A percentile compares a stretch with the other conserved stretches of the same genome.
Conservation (phyloP, 2,797 vertebrate genomes). For the Chelidonichthys spinosus region DNA sequence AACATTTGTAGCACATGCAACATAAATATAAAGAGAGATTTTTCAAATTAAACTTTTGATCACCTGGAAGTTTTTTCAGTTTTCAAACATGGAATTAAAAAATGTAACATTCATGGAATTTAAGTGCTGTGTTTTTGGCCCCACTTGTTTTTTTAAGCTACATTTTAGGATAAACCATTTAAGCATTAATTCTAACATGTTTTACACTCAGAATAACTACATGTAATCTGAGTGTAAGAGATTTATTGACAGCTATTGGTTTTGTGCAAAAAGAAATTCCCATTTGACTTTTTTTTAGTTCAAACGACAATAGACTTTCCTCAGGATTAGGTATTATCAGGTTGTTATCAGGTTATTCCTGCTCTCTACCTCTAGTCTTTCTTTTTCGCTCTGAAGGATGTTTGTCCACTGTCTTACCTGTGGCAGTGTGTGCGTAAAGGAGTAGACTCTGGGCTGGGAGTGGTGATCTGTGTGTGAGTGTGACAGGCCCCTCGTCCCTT, state of each 20-base stretch:
- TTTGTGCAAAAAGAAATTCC: background rate
- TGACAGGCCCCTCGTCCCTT: slow-evolving; percentile 61
- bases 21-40: background rate
- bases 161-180: slow-evolving; percentile 8
- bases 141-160: background rate
- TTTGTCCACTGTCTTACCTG: slow-evolving; percentile 82
- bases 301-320: background rate
- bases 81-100: background rate
- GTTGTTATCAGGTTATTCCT: slow-evolving; percentile 1
- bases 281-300: slow-evolving; percentile 8
- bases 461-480: slow-evolving; percentile 73
- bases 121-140: background rate
- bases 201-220: background rate
- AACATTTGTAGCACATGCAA: background rate
- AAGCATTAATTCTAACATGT: background rate
- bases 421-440: slow-evolving; percentile 77
- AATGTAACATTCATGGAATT: background rate
- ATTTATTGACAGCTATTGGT: background rate
- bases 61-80: no score
- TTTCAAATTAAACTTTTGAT: slow-evolving; percentile 6
- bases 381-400: slow-evolving; percentile 33
- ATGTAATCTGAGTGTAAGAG: background rate
- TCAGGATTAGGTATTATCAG: background rate
- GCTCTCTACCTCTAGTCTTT: background rate
- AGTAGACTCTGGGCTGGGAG: slow-evolving; percentile 71